Percentiles rank a stretch among this genome's conserved stretches.
Conservation (phyloP, 2,113 vertebrate genomes). For the Eretmochelys imbricata region DNA sequence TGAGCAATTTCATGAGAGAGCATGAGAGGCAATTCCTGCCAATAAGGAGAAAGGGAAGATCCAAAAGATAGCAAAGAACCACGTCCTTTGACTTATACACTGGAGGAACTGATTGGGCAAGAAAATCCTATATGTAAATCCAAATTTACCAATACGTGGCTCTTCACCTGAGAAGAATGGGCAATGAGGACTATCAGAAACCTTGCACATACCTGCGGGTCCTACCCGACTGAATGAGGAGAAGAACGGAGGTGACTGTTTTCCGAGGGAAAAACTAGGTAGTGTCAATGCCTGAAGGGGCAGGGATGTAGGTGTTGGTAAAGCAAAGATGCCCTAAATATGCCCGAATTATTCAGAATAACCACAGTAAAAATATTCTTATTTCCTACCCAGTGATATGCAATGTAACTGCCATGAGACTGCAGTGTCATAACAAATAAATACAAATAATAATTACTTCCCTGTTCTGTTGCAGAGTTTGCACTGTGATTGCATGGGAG, state of each 20-base stretch:
- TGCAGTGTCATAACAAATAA: background rate
- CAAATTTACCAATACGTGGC: background rate
- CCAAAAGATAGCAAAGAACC: background rate
- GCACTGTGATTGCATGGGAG: background rate
- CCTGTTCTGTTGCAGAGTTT: background rate
- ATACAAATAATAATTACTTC: background rate
- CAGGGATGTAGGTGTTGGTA: background rate
- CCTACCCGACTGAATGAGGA: background rate
- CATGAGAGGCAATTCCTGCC: background rate
- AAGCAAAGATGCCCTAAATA: background rate
- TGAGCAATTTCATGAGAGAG: background rate
- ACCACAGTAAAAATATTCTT: background rate
- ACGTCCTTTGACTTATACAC: rapidly evolving
- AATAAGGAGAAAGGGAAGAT: background rate
- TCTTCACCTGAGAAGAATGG: rapidly evolving
- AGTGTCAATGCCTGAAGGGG: rapidly evolving
- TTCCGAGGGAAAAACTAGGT: background rate
- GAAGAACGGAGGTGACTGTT: background rate
- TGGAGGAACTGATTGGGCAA: rapidly evolving
- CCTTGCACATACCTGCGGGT: rapidly evolving
- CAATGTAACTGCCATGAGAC: background rate
- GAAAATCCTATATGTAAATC: background rate
- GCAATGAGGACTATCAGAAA: background rate
- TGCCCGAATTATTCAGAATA: background rate
- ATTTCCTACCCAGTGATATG: background rate